Percentiles rank a stretch among this genome's conserved stretches.
phyloP scores from a whole-genome alignment of 2,888 invertebrate genomes.

The Bruchidius siliquastri region DNA sequence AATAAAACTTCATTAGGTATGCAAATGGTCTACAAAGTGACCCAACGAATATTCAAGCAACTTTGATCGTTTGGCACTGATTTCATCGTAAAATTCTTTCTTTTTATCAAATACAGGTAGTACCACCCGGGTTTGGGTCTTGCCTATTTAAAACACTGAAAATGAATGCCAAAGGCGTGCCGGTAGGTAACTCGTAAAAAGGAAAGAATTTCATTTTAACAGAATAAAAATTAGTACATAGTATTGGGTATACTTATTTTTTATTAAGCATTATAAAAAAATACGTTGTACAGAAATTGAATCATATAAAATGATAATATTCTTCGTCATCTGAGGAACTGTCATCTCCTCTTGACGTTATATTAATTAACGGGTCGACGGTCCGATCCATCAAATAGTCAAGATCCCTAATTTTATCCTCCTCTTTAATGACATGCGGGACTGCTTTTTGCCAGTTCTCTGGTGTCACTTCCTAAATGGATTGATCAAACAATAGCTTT shows the following conservation, averaged over 20 bases:
- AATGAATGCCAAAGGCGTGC: not conserved
- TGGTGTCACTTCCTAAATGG: no score
- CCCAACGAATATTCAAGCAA: not conserved
- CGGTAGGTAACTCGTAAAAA: not conserved
- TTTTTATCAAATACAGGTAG: not conserved
- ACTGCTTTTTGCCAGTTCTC: no score
- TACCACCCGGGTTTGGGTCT: not conserved
- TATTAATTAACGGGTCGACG: not conserved
- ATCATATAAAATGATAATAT: not conserved
- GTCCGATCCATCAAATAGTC: no score
- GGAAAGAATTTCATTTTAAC: not conserved
- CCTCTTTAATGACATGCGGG: no score
- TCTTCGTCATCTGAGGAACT: slow-evolving; percentile 2
- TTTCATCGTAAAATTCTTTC: not conserved
- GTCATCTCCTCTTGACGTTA: not conserved
- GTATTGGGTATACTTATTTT: not conserved
- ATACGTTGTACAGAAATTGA: not conserved
- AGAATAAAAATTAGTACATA: not conserved
- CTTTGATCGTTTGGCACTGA: not conserved
- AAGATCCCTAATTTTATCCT: no score
- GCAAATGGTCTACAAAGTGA: not conserved
- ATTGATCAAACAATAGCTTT: no score
- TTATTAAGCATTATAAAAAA: not conserved
- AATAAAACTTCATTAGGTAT: not conserved
- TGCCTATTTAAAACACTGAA: not conserved